Base-by-base conservation (phyloP, 2,797 vertebrate genomes). In the Mus minutoides region DNA sequence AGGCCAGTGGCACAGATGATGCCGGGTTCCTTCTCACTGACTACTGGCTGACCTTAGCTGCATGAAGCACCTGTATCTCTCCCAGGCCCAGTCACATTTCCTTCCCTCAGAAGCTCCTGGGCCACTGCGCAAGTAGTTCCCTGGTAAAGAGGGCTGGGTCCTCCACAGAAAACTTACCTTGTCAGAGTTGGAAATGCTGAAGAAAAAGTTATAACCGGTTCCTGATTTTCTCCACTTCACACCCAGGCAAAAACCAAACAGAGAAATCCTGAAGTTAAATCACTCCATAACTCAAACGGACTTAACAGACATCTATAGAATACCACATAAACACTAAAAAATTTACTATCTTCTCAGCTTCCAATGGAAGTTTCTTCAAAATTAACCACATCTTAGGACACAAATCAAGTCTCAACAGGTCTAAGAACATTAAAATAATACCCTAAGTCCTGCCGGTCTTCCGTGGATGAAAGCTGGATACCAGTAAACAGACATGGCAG, bases 1-100 rank as follows among this genome's bases (percentile, higher is more conserved):
- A 26, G 14, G 49, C 43, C n/a, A 24, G 62, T 3, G 43, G 62
- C 16, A 40, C 56, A 6, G 58, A 19, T 0, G 0, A 5, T 0
- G 34, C 21, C 2, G 83, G 3, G 12, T 37, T 60, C 40, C n/a
- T 12, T 3, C 12, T 60, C 3, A 21, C 82, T 31, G 69, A 43
- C 17, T 5, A 21, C 82, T 31, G 69, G 52, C 17, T 82, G 76
- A 19, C n/a, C n/a, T n/a, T n/a, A n/a, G n/a, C n/a, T n/a, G n/a
- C n/a, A n/a, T n/a, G n/a, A n/a, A n/a, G n/a, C n/a, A n/a, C n/a
- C 43, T 12, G 31, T 29, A 4, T 80, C 22, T 24, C 76, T 14
- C 37, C 58, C 49, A 29, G 52, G 40, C 77, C 37, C 79, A 29
- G 3, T 26, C 34, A 2, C 49, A n/a, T 71, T 46, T 43, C 49